Base-by-base conservation (phyloP, 2,113 vertebrate species). In the Alethe castanea region DNA sequence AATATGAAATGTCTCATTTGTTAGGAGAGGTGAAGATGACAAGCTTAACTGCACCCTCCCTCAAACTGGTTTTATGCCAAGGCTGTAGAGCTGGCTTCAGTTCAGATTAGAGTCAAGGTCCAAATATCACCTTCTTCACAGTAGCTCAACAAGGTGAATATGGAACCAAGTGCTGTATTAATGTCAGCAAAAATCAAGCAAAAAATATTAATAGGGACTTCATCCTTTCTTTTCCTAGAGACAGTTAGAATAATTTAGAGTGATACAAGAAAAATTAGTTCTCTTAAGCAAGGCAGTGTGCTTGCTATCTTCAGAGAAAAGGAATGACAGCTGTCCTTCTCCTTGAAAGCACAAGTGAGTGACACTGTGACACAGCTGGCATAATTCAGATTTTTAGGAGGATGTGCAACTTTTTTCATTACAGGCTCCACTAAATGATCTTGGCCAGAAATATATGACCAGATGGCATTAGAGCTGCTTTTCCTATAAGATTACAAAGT, bases 401-500 rank as follows among this genome's bases (percentile, higher is more conserved):
- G 70, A 82, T 77, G 52, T 8, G 5, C 59, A 67, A 47, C 81
- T 94, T 96, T 92, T 93, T 91, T 96, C 90, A 93, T 97, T 95
- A 88, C 54, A 57, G 87, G 45, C 69, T 91, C n/a, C 52, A 57
- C 93, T 94, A 94, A 97, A 76, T 84, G 89, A 86, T 97, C 90
- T 85, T 96, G 94, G 92, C 96, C 31, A 2, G 80, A 92, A 95
- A 95, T 94, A n/a, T 11, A 17, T 56, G 92, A 89, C 94, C 95
- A 96, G 92, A 96, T 97, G 95, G 93, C 73, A 60, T 67, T 87
- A 52, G 87, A 95, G 83, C 93, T 85, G 69, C 74, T 95, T 82
- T 90, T 81, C 71, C 95, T 92, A 13, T 95, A 97, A 95, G 95
- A 96, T 96, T 92, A 97, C 90, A 86, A 95, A 96, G 95, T 95